Base-by-base conservation (phyloP, 1,140 invertebrate genomes). In the Drosophila ogumai region DNA sequence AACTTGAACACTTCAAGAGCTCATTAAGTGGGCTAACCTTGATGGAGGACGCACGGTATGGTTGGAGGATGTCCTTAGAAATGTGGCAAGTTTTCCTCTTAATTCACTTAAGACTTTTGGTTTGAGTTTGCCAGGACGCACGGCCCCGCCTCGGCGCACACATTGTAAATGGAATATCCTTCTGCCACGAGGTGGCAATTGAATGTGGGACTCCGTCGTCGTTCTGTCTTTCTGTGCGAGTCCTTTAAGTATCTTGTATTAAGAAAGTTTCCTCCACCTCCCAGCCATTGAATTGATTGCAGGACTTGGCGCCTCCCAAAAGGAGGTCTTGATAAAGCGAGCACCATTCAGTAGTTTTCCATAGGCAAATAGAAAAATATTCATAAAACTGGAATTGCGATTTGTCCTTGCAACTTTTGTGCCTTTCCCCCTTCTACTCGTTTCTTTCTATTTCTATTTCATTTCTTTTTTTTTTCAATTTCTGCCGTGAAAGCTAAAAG, bases 51-150 rank as follows among this genome's bases (percentile, higher is more conserved):
- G 32, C 36, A 36, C 19, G n/a, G 56, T 1, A 12, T 15, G 22
- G 43, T 12, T 13, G 28, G 43, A 69, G 65, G 66, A 12, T 28
- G 54, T 69, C 87, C 87, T 71, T 75, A 79, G 87, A 90, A 84
- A 75, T 81, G 77, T 90, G 75, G 77, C 85, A 90, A 90, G 85
- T 90, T 88, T 81, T 67, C 38, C 71, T 84, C 81, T 81, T 90
- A 90, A 90, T 90, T 90, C 85, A 90, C 85, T 90, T 90, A 90
- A 90, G 74, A 73, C 85, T 90, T 90, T 84, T 43, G 73, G 80
- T 82, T 73, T 73, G 74, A 61, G 75, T 66, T 56, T 49, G 50
- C 63, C 73, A 75, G 63, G 73, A 88, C 36, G 41, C 32, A 52
- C 34, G 32, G 28, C 34, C 41, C 56, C 44, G 36, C 64, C 43